Evolutionary conservation across 2,113 vertebrate species (phyloP), one percentile per base, ranked within the genome.

Genomic region (Cololabis saira): DNA sequence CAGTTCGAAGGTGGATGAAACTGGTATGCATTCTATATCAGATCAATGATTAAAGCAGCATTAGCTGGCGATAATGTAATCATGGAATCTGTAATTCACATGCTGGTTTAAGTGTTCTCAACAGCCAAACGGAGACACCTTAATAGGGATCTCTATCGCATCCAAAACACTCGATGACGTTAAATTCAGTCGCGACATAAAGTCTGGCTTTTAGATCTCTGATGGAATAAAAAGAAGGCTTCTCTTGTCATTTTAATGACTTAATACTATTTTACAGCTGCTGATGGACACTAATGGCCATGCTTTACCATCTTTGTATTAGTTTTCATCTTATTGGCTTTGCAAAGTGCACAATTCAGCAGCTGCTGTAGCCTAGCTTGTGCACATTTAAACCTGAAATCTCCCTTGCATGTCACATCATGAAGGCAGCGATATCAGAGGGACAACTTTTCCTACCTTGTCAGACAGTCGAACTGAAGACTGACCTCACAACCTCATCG

Each of bases 121-220:
- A 58, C 61, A 61, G 48, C 7, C 65, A 74, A 43, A 18, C 30
- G 17, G 59, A 60, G 67, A 58, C 42, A n/a, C 10, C 19, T 76
- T 62, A 42, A 81, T 62, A 71, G n/a, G 37, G 22, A 56, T 65
- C 22, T 17, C 15, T 45, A 65, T 65, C 64, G 54, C 47, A 41
- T 62, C 52, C 19, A 42, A 54, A 82, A 67, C 47, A 66, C 74
- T 84, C 70, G 57, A 67, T 80, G 73, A 45, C 80, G 83, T 79
- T 67, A 74, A n/a, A 87, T 88, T 74, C 15, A 5, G 43, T 78
- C 21, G 44, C 49, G 44, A 47, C 58, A 48, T 66, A 71, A 62
- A 81, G 59, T 55, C 18, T 14, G 16, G 7, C 9, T 59, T 59
- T 45, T 42, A 47, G n/a, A 40, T 13, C 41, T 14, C 50, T 62